These are phyloP conservation scores for Nymphalis c-album DNA, from an alignment of 2,888 invertebrate species.

Conservation along the genomic window DNA sequence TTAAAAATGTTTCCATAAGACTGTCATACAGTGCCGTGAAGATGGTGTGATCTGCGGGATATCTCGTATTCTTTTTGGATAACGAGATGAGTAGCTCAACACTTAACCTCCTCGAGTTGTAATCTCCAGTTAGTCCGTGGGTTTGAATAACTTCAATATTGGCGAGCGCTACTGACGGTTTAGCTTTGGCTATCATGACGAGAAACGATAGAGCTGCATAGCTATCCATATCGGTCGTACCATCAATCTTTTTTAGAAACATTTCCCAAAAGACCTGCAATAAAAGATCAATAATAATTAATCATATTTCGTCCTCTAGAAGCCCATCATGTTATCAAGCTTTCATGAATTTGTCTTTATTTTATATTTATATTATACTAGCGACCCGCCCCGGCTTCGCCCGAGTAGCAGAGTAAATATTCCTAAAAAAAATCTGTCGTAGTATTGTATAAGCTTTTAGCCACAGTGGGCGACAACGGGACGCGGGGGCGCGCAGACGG, in stretches of 20 bases:
- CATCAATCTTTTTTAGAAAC: constrained; percentile 87
- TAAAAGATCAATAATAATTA: constrained; percentile 1
- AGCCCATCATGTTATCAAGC: no score
- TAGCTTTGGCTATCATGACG: constrained; percentile 85
- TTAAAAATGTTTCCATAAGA: constrained; percentile 73
- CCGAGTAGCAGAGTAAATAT: no score
- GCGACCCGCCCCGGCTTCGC: no score
- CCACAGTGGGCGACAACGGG: no score
- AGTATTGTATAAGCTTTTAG: no score
- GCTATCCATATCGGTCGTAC: constrained; percentile 86
- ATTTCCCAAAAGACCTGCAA: constrained; percentile 90
- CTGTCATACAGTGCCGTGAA: constrained; percentile 64
- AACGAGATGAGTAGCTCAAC: constrained; percentile 64
- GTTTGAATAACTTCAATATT: constrained; percentile 88
- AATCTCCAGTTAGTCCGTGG: constrained; percentile 84
- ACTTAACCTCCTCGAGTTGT: constrained; percentile 62
- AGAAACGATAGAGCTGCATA: constrained; percentile 88
- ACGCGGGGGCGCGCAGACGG: no score
- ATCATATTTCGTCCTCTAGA: not conserved
- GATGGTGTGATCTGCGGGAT: constrained; percentile 65
- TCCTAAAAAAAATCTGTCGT: no score
- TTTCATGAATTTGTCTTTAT: no score
- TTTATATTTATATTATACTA: no score
- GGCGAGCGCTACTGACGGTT: constrained; percentile 82
- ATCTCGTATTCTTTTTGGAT: constrained; percentile 64